Percentiles rank a stretch among this genome's conserved stretches.
Conservation (phyloP, 2,113 vertebrate genomes). For the Piliocolobus tephrosceles region DNA sequence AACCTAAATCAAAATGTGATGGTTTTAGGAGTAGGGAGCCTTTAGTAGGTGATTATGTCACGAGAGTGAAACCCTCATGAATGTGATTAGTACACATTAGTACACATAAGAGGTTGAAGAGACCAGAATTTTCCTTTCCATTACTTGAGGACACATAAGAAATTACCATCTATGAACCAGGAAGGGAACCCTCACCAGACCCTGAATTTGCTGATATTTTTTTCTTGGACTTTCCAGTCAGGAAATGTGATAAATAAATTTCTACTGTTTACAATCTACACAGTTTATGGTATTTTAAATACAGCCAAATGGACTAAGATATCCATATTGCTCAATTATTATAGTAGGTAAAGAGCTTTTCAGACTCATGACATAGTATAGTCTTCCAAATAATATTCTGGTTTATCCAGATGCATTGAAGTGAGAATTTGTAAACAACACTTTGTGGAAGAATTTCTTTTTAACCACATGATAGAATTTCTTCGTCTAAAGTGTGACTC, state of each 20-base stretch:
- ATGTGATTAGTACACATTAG: neutral
- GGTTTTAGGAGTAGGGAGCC: neutral
- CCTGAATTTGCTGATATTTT: neutral
- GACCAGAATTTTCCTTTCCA: neutral
- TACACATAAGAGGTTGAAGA: neutral
- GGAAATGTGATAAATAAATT: neutral
- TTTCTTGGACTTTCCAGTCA: neutral
- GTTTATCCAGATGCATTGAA: neutral
- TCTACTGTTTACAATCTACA: neutral
- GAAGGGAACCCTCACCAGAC: neutral
- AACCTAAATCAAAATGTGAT: neutral
- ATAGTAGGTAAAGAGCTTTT: neutral
- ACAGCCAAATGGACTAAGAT: neutral
- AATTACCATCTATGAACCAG: neutral
- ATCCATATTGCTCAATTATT: neutral
- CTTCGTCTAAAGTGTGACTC: conserved; percentile 28
- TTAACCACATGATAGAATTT: neutral
- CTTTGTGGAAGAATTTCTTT: neutral
- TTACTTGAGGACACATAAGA: neutral
- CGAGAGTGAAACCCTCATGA: too few relatives aligned
- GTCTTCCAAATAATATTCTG: neutral
- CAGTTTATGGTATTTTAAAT: neutral
- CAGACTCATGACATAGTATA: neutral
- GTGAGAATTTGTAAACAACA: neutral
- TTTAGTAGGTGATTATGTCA: neutral